A percentile compares a stretch with the other conserved stretches of the same genome.
phyloP scores from a whole-genome alignment of 2,888 invertebrate species.

The Notocelia uddmanniana region DNA sequence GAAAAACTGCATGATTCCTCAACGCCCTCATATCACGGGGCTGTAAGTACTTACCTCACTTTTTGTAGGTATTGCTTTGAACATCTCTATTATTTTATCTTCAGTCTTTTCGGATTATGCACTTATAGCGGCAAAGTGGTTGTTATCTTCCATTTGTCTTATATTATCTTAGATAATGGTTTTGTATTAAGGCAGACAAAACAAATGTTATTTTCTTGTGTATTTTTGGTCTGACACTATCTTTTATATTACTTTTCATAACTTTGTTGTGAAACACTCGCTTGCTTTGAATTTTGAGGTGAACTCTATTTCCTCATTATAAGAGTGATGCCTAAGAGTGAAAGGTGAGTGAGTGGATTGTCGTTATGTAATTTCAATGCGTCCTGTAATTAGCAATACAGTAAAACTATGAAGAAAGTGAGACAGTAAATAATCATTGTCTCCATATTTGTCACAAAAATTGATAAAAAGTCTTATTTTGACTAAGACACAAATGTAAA shows the following conservation, averaged over 20 bases:
- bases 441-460: neutral
- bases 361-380: neutral
- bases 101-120: neutral
- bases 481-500: neutral
- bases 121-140: conserved; percentile 17
- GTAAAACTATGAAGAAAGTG: neutral
- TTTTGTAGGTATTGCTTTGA: neutral
- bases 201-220: neutral
- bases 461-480: neutral
- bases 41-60: neutral
- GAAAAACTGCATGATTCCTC: neutral
- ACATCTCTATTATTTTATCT: neutral
- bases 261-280: too few relatives aligned
- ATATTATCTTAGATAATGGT: conserved; percentile 28
- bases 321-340: too few relatives aligned
- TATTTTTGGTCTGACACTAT: neutral
- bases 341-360: too few relatives aligned
- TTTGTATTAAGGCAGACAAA: neutral
- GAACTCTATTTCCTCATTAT: too few relatives aligned
- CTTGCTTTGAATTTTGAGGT: too few relatives aligned
- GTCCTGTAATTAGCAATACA: neutral
- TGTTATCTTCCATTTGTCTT: conserved; percentile 23
- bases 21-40: neutral
- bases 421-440: neutral
- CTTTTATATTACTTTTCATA: neutral